Evolutionary conservation across 2,113 vertebrate species (phyloP), one percentile per base, ranked within the genome.

Genomic region (Pavo muticus): DNA sequence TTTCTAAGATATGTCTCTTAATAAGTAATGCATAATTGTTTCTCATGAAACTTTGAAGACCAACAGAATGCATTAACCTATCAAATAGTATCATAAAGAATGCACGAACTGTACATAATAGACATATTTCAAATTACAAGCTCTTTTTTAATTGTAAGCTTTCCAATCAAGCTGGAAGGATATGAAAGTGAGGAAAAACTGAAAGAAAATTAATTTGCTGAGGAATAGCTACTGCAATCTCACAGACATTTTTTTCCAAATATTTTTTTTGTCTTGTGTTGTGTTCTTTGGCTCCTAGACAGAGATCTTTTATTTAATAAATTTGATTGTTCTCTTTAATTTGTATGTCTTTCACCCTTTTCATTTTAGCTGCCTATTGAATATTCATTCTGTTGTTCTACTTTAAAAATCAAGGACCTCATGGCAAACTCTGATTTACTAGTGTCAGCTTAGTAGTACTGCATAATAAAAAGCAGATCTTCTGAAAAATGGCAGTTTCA

Each of bases 401-500:
- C 59, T 96, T 94, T 60, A 95, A 88, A 96, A 96, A 76, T 75
- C n/a, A 84, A 13, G 79, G 27, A 11, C 54, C 24, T 83, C 11
- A 42, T 56, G 25, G n/a, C 56, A 79, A 91, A 80, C 10, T 45
- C 7, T 83, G 8, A 30, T 77, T 61, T 79, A 47, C 13, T 73
- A 37, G 47, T 48, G 29, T 95, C 25, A 88, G 39, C 50, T 87
- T 94, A 71, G 69, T 7, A 77, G 64, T 65, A 47, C 39, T 71
- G 80, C 24, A 25, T 74, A 71, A 65, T 79, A 68, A 91, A 94
- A 54, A 80, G 14, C 45, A 90, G 21, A 86, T 94, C 37, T 88
- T 96, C 54, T 78, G 72, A 86, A 82, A 95, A 83, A 93, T 44
- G 91, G 69, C 67, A 85, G 71, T 64, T 92, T 95, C 30, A 87